Evolutionary conservation across 2,113 vertebrate genomes (phyloP), one percentile per base, ranked within the genome.

Genomic region (Pelusios castaneus): DNA sequence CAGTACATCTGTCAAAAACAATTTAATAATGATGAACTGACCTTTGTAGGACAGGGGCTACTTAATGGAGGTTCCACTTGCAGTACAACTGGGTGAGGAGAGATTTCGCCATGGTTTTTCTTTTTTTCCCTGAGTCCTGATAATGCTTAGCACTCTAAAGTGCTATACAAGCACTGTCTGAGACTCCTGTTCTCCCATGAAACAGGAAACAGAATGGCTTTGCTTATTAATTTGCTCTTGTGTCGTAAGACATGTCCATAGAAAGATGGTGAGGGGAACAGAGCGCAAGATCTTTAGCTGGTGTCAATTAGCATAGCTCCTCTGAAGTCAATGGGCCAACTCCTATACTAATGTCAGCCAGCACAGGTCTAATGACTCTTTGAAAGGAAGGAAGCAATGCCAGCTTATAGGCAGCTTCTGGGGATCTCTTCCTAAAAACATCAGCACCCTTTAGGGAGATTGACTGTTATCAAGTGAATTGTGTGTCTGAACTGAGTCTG

Each of bases 11-110:
- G 92, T 88, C 60, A 89, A 89, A 87, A 82, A 73, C 63, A 4
- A 1, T n/a, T 92, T 54, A 89, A 91, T 41, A 27, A 45, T 41
- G 82, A 60, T 3, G 80, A 79, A 85, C 0, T 67, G 81, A 70
- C 41, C 55, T 75, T 10, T 49, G 45, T 58, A 76, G 41, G 47
- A 58, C 45, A 17, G 0, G 2, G 60, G 19, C 38, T 58, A 56
- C 24, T 47, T 85, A 88, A 38, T 2, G 1, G 80, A 60, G 24
- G 82, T 51, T 41, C 22, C 2, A 0, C 13, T 0, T 0, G 76
- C 70, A 67, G 1, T 51, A 52, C 21, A 45, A 29, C 51, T 83
- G 67, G 67, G 77, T 75, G 83, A 85, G 79, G 17, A 56, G 13
- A 2, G 58, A 4, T 31, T 13, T n/a, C 0, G 0, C 63, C 80